Evolutionary conservation across 2,888 invertebrate genomes (phyloP).

Genomic region (Anaspis maculata): DNA sequence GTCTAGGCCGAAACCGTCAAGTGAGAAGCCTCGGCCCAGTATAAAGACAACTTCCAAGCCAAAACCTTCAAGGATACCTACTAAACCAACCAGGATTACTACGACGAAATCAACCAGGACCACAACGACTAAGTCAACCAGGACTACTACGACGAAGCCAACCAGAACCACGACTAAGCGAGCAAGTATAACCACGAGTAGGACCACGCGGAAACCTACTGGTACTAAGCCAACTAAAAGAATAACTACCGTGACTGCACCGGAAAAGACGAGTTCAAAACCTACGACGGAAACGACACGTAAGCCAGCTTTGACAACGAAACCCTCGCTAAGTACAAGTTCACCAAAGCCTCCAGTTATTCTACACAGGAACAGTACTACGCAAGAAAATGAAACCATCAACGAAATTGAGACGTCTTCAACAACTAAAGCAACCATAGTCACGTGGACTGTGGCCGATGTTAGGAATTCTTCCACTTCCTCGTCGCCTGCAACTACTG

Average conservation of each 20-base stretch:
- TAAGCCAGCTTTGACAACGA: conserved; percentile 37
- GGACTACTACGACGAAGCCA: conserved; percentile 13
- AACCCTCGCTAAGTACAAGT: conserved; percentile 17
- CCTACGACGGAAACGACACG: conserved; percentile 19
- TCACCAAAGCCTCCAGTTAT: conserved; percentile 7
- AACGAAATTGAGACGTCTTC: conserved; percentile 31
- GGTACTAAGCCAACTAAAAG: conserved; percentile 14
- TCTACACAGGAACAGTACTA: conserved; percentile 4
- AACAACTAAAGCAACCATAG: conserved; percentile 38
- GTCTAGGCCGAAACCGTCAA: conserved; percentile 18
- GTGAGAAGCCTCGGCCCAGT: too few species aligned
- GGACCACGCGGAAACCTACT: conserved; percentile 3
- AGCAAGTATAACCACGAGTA: conserved; percentile 12
- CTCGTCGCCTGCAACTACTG: conserved; percentile 21
- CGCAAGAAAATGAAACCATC: conserved; percentile 31
- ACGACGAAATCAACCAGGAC: too few species aligned
- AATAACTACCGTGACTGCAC: conserved; percentile 12
- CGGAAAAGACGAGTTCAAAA: conserved; percentile 15
- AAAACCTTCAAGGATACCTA: conserved; percentile 18
- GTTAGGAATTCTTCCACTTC: conserved; percentile 24
- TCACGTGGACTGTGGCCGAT: conserved; percentile 46
- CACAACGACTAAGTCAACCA: conserved; percentile 16
- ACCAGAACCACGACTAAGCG: conserved; percentile 15
- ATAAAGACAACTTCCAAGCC: conserved; percentile 38
- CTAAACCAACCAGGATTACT: conserved; percentile 12